phyloP scores from a whole-genome alignment of 2,888 invertebrate species.

The Iphiclides podalirius region DNA sequence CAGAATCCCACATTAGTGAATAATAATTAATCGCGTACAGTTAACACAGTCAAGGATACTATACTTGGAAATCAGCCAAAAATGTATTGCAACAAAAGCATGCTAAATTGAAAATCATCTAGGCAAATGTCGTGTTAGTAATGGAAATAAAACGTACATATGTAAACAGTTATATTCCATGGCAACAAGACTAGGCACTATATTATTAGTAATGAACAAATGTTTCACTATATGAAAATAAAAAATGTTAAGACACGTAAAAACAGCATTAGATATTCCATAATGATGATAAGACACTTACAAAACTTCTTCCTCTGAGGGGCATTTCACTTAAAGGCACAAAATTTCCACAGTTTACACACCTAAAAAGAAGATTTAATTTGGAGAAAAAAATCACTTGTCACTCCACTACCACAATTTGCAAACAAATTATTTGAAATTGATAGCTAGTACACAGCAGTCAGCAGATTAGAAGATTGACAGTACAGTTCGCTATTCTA shows the following conservation, averaged over 20 bases:
- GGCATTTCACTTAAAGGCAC: slow-evolving; percentile 63
- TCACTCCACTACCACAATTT: slow-evolving; percentile 37
- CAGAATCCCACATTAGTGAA: slow-evolving; percentile 42
- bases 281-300: slow-evolving; percentile 51
- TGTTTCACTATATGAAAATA: slow-evolving; percentile 10
- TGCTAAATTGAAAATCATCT: slow-evolving; percentile 64
- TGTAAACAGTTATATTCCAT: slow-evolving; percentile 45
- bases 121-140: slow-evolving; percentile 44
- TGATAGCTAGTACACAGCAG: slow-evolving; percentile 12
- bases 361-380: slow-evolving; percentile 7
- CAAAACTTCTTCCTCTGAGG: slow-evolving; percentile 66
- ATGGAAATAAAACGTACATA: slow-evolving; percentile 33
- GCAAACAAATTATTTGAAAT: slow-evolving; percentile 34
- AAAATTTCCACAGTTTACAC: slow-evolving; percentile 36
- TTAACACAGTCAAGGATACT: slow-evolving; percentile 71
- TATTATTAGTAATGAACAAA: slow-evolving; percentile 12
- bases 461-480: slow-evolving; percentile 22
- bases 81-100: slow-evolving; percentile 59
- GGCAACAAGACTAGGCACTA: slow-evolving; percentile 32
- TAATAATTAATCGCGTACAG: slow-evolving; percentile 44
- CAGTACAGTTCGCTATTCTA: slow-evolving; percentile 28
- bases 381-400: slow-evolving; percentile 26
- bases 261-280: slow-evolving; percentile 38
- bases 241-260: slow-evolving; percentile 22
- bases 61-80: slow-evolving; percentile 66